Percentiles rank a stretch among this genome's conserved stretches.
Conservation (phyloP, 2,888 invertebrate species). For the Ectemnius continuus region DNA sequence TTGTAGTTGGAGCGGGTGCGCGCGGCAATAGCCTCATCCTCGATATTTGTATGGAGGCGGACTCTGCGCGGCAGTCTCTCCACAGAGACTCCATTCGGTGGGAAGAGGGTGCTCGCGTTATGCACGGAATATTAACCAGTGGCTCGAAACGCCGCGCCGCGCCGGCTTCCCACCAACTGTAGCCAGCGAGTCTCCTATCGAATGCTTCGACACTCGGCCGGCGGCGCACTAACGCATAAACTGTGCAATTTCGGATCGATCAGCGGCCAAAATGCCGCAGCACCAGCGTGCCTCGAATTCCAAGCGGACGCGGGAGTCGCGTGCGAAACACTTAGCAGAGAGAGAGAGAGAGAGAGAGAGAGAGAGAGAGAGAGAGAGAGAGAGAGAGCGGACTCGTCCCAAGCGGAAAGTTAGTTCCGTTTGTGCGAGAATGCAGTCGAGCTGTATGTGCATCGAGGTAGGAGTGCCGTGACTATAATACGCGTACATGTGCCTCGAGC, state of each 20-base stretch:
- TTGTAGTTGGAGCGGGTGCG: no score
- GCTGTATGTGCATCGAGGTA: not conserved
- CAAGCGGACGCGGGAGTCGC: not conserved
- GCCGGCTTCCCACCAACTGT: not conserved
- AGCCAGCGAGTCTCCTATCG: not conserved
- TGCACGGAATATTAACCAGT: not conserved
- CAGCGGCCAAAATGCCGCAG: not conserved
- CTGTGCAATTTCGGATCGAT: constrained; percentile 6
- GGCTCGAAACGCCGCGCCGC: not conserved
- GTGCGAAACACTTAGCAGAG: not conserved
- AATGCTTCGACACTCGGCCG: not conserved
- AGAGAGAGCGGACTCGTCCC: no score
- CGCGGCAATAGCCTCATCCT: not conserved
- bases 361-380: no score
- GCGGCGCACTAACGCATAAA: constrained; percentile 14
- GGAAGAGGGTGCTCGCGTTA: constrained; percentile 1
- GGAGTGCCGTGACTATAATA: not conserved
- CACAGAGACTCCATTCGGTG: not conserved
- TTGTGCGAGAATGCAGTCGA: not conserved
- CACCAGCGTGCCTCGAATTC: not conserved
- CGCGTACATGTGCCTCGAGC: not conserved
- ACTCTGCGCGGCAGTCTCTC: not conserved
- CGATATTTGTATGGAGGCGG: not conserved
- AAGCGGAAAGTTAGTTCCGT: not conserved
- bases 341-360: no score